phyloP scores from a whole-genome alignment of 2,797 vertebrate species.

The Pipistrellus pipistrellus region DNA sequence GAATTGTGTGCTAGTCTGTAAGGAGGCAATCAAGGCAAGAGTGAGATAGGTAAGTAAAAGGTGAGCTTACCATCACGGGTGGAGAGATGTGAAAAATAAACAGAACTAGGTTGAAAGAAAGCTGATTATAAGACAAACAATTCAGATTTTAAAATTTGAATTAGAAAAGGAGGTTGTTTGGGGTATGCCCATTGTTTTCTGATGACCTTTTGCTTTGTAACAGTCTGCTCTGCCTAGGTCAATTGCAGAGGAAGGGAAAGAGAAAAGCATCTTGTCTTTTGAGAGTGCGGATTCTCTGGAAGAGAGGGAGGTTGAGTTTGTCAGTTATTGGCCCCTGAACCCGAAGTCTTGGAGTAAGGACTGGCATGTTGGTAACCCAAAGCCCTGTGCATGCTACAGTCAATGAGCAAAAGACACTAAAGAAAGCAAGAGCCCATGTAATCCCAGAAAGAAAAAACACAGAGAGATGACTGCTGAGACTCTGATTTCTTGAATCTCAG shows the following conservation, averaged over 20 bases:
- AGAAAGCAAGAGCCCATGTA: background rate
- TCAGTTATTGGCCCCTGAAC: background rate
- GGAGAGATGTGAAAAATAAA: background rate
- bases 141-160: conserved; percentile 38
- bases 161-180: background rate
- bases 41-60: background rate
- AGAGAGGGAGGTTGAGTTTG: background rate
- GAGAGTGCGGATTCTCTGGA: background rate
- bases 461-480: background rate
- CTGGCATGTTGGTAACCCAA: background rate
- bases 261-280: background rate
- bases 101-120: background rate
- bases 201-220: background rate
- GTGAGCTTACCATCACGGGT: background rate
- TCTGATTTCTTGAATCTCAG: background rate
- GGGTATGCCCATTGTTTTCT: background rate
- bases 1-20: background rate
- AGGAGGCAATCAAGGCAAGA: background rate
- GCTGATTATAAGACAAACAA: background rate
- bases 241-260: background rate
- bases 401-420: background rate
- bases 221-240: background rate
- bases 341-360: background rate
- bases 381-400: background rate
- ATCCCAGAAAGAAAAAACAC: background rate